Conservation (phyloP, 2,113 vertebrate species). For the Thryonomys swinderianus region DNA sequence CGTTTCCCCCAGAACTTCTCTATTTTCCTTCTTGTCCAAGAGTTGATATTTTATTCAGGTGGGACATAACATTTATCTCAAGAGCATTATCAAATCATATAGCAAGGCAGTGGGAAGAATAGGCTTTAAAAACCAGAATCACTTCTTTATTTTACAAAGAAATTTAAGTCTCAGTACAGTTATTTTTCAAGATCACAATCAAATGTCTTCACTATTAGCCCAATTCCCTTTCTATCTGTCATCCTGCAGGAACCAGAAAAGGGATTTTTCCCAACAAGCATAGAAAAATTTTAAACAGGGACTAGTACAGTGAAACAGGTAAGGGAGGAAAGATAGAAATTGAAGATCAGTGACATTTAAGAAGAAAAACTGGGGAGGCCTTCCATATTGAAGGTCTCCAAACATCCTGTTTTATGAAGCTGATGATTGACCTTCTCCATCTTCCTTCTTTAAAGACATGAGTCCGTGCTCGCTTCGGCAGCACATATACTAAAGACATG, state of each 20-base stretch:
- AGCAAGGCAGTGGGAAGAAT: not conserved
- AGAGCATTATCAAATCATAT: not conserved
- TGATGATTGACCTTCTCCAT: not conserved
- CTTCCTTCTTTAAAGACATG: not conserved
- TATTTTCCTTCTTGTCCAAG: not conserved
- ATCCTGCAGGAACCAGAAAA: not conserved
- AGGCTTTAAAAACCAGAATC: not conserved
- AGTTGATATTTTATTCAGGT: conserved; percentile 46
- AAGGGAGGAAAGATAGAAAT: not conserved
- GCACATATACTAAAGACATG: not conserved
- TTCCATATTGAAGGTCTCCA: not conserved
- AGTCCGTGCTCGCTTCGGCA: too few relatives aligned
- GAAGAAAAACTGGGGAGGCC: not conserved
- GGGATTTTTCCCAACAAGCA: not conserved
- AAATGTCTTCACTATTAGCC: not conserved
- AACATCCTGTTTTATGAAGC: not conserved
- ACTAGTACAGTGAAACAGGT: not conserved
- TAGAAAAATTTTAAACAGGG: not conserved
- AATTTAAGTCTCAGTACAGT: not conserved
- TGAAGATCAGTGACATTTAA: not conserved
- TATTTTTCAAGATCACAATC: conserved; percentile 14
- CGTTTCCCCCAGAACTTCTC: not conserved
- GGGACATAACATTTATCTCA: conserved; percentile 1
- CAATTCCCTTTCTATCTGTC: not conserved
- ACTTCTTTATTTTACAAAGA: not conserved